Percentiles rank a stretch among this genome's conserved stretches.
Conservation (phyloP, 1,140 invertebrate genomes). For the Plodia interpunctella region DNA sequence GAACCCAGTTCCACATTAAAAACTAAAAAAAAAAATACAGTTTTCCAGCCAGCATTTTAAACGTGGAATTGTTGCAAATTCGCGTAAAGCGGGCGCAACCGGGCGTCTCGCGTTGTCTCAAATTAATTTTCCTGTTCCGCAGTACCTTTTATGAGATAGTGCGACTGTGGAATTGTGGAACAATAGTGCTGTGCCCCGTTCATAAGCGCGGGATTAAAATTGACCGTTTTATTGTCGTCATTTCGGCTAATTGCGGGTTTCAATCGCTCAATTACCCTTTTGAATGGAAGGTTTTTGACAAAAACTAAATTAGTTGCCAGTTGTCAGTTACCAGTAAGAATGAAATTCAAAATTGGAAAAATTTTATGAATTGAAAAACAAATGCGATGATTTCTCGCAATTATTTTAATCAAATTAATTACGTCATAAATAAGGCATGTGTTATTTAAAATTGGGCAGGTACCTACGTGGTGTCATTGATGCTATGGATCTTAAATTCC, state of each 20-base stretch:
- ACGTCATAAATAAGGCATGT: no score
- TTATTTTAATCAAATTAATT: no score
- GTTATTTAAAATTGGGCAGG: no score
- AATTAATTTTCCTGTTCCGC: constrained; percentile 70
- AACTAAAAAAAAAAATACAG: background rate
- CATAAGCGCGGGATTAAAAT: constrained; percentile 42
- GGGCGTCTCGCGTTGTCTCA: constrained; percentile 45
- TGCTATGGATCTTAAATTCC: no score
- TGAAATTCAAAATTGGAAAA: no score
- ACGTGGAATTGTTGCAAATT: background rate
- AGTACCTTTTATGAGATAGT: constrained; percentile 68
- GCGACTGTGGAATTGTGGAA: constrained; percentile 46
- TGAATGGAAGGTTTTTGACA: background rate
- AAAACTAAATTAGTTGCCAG: background rate
- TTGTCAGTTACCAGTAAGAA: no score
- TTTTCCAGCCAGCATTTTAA: constrained; percentile 1
- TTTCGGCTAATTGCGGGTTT: constrained; percentile 8
- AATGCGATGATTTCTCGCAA: no score
- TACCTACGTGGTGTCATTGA: no score
- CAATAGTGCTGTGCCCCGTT: constrained; percentile 28
- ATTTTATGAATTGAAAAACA: no score
- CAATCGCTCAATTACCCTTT: background rate
- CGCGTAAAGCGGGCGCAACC: constrained; percentile 16
- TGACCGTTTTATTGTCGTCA: constrained; percentile 11
- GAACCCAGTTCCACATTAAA: background rate